Evolutionary conservation across 2,888 invertebrate genomes (phyloP).

Genomic region (Magallana nippona): DNA sequence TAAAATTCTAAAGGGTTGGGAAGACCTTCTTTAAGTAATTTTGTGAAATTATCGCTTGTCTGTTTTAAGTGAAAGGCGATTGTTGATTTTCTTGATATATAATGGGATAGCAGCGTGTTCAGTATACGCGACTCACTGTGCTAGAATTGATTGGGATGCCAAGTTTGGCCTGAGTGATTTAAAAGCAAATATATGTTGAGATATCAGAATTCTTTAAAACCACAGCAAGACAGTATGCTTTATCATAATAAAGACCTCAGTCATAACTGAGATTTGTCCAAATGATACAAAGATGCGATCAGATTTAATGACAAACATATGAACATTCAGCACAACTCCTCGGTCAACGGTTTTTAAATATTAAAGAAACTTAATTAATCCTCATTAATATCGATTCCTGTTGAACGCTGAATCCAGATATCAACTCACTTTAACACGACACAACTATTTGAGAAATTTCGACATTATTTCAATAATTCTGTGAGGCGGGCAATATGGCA

Average conservation of each 20-base stretch:
- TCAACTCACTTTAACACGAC: too few relatives aligned
- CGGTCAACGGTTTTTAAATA: too few relatives aligned
- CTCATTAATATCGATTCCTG: too few relatives aligned
- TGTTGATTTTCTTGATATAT: slow-evolving; percentile 33
- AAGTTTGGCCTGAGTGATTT: slow-evolving; percentile 6
- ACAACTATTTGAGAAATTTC: too few relatives aligned
- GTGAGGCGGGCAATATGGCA: not conserved
- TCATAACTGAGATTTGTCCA: not conserved
- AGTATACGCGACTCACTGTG: slow-evolving; percentile 17
- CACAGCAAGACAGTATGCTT: not conserved
- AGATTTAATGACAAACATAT: too few relatives aligned
- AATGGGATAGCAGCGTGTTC: slow-evolving; percentile 25
- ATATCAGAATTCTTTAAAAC: not conserved
- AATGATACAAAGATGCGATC: too few relatives aligned
- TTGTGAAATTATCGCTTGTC: not conserved
- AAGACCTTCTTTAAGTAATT: slow-evolving; percentile 1
- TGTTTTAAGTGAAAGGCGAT: slow-evolving; percentile 4
- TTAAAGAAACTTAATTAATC: too few relatives aligned
- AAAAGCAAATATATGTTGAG: slow-evolving; percentile 22
- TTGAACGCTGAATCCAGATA: too few relatives aligned
- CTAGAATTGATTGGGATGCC: slow-evolving; percentile 2
- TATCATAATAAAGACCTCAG: not conserved
- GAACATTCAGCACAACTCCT: too few relatives aligned
- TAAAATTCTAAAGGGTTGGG: slow-evolving; percentile 23
- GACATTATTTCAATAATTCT: too few relatives aligned